Percentiles rank a stretch among this genome's conserved stretches.
Conservation (phyloP, 1,140 invertebrate species). For the Camponotus pennsylvanicus region DNA sequence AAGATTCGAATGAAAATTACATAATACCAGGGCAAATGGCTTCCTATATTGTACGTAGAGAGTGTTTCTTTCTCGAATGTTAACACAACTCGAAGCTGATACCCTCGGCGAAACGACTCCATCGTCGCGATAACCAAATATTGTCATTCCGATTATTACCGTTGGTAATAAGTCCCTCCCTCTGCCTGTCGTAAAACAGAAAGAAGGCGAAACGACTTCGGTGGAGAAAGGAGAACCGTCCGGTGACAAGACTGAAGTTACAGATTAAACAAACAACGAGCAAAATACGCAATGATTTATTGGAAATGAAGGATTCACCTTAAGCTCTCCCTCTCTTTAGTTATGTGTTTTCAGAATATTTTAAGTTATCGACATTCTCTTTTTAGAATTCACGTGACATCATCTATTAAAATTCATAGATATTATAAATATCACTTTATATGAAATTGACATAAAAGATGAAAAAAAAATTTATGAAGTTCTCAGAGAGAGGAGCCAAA, state of each 20-base stretch:
- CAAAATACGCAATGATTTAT: constrained; percentile 38
- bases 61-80: constrained; percentile 58
- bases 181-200: constrained; percentile 54
- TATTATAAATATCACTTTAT: background rate
- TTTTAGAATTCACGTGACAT: background rate
- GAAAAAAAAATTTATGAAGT: background rate
- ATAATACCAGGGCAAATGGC: constrained; percentile 50
- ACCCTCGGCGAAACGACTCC: constrained; percentile 59
- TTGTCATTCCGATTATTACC: constrained; percentile 64
- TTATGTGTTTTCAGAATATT: background rate
- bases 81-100: constrained; percentile 61
- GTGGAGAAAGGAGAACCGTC: constrained; percentile 12
- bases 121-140: constrained; percentile 63
- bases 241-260: constrained; percentile 41
- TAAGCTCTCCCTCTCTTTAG: background rate
- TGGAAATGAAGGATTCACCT: background rate
- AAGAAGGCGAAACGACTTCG: constrained; percentile 42
- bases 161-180: constrained; percentile 56
- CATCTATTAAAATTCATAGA: background rate
- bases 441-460: background rate
- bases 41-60: constrained; percentile 43
- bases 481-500: background rate
- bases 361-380: background rate
- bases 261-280: constrained; percentile 47
- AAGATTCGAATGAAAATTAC: constrained; percentile 41